Evolutionary conservation across 2,888 invertebrate genomes (phyloP).

Genomic region (Ichneumon xanthorius): DNA sequence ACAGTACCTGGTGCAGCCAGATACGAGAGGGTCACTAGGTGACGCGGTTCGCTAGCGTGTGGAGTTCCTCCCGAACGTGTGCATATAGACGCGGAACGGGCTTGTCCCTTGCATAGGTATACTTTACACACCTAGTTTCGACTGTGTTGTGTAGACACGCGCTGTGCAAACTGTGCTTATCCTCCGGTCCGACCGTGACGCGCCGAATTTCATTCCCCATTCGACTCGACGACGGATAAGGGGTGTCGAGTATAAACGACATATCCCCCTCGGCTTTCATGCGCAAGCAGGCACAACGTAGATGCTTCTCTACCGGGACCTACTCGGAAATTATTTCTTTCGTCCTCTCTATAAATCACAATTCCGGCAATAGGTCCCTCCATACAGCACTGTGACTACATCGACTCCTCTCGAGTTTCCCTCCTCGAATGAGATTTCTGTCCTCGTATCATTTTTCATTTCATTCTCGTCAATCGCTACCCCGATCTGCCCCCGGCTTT

Average conservation of each 20-base stretch:
- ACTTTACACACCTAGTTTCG: not conserved
- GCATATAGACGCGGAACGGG: not conserved
- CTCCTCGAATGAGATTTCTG: constrained; percentile 39
- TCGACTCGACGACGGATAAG: constrained; percentile 55
- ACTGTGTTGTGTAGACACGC: not conserved
- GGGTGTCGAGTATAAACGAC: constrained; percentile 55
- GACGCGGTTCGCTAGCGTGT: constrained; percentile 63
- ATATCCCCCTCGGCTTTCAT: not conserved
- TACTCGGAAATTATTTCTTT: constrained; percentile 57
- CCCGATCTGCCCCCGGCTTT: not conserved
- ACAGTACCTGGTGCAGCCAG: constrained; percentile 80
- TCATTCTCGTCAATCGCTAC: constrained; percentile 32
- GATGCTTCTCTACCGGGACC: not conserved
- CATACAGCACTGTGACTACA: not conserved
- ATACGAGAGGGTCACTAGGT: constrained; percentile 82
- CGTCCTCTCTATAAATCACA: constrained; percentile 55
- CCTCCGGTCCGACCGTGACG: constrained; percentile 44
- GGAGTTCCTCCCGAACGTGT: constrained; percentile 5
- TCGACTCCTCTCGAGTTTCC: not conserved
- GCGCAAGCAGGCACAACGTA: not conserved
- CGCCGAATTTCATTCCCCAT: constrained; percentile 60
- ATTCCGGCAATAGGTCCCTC: constrained; percentile 32
- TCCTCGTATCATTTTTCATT: constrained; percentile 52
- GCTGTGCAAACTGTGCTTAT: not conserved
- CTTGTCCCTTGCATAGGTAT: constrained; percentile 5